These are phyloP conservation scores for Yponomeuta malinellus DNA, from an alignment of 2,888 invertebrate species.

Conservation along the genomic window DNA sequence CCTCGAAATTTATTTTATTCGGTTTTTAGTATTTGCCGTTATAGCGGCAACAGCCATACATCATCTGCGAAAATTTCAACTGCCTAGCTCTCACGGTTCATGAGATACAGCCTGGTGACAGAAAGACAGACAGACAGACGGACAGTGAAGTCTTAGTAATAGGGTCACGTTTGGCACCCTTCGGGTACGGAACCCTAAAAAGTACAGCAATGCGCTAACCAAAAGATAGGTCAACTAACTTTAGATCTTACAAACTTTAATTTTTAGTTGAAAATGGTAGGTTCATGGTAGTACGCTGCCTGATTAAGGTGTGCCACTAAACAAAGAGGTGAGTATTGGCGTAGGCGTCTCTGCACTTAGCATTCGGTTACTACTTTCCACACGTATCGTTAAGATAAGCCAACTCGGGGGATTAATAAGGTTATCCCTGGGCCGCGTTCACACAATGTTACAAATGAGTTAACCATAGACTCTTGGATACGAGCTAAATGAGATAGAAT, in stretches of 20 bases:
- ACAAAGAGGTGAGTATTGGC: constrained; percentile 22
- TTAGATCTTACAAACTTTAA: background rate
- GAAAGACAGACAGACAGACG: no score
- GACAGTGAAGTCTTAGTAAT: no score
- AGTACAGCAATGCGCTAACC: background rate
- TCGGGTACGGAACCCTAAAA: background rate
- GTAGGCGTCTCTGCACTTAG: constrained; percentile 55
- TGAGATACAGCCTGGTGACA: no score
- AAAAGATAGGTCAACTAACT: background rate
- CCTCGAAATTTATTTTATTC: no score
- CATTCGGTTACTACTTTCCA: constrained; percentile 58
- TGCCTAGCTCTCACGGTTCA: no score
- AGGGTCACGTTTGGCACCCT: no score
- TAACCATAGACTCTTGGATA: background rate
- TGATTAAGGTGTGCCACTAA: background rate
- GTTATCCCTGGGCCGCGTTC: constrained; percentile 40
- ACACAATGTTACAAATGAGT: constrained; percentile 23
- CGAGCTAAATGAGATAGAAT: background rate
- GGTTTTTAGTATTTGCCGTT: no score
- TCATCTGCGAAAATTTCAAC: no score
- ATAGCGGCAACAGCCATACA: no score
- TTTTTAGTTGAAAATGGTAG: background rate
- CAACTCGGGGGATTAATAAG: constrained; percentile 45
- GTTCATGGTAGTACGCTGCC: background rate
- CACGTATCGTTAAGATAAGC: constrained; percentile 47